A percentile compares a stretch with the other conserved stretches of the same genome.
Conservation (phyloP, 1,140 invertebrate species). For the Drosophila athabasca region DNA sequence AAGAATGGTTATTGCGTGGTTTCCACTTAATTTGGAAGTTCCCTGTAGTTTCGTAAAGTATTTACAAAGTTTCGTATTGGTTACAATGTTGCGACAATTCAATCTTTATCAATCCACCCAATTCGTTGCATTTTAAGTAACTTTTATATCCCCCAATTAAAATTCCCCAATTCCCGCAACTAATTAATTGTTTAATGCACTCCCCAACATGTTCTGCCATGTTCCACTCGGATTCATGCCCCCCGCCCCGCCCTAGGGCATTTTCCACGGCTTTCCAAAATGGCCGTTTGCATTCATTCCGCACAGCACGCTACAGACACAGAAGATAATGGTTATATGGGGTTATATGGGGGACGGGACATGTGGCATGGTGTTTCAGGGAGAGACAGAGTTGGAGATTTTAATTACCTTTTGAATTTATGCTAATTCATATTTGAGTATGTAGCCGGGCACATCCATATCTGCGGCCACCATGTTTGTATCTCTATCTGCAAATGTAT, state of each 20-base stretch:
- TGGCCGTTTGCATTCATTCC: slow-evolving; percentile 61
- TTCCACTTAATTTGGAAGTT: no score
- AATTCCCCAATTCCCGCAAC: slow-evolving; percentile 48
- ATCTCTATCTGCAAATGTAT: slow-evolving; percentile 33
- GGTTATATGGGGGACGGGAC: slow-evolving; percentile 45
- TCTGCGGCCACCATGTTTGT: slow-evolving; percentile 34
- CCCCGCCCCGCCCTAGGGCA: not conserved
- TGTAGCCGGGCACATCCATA: slow-evolving; percentile 48
- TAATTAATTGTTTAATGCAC: slow-evolving; percentile 82
- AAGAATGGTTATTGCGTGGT: no score
- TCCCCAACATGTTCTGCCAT: slow-evolving; percentile 42
- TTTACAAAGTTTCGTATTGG: not conserved
- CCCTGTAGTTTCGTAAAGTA: not conserved
- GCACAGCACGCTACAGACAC: slow-evolving; percentile 24
- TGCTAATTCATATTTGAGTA: slow-evolving; percentile 82
- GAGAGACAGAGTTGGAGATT: slow-evolving; percentile 47
- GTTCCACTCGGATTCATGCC: slow-evolving; percentile 26
- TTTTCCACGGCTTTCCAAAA: slow-evolving; percentile 41
- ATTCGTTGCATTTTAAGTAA: slow-evolving; percentile 28
- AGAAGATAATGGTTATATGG: slow-evolving; percentile 65
- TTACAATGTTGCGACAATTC: not conserved
- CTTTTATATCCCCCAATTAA: slow-evolving; percentile 40
- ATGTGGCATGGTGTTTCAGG: slow-evolving; percentile 9
- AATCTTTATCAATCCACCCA: slow-evolving; percentile 21
- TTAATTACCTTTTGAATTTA: slow-evolving; percentile 79